Percentiles rank a stretch among this genome's conserved stretches.
Evolutionary conservation across 2,888 invertebrate genomes (phyloP).

Genomic region (Idaea dimidiata): DNA sequence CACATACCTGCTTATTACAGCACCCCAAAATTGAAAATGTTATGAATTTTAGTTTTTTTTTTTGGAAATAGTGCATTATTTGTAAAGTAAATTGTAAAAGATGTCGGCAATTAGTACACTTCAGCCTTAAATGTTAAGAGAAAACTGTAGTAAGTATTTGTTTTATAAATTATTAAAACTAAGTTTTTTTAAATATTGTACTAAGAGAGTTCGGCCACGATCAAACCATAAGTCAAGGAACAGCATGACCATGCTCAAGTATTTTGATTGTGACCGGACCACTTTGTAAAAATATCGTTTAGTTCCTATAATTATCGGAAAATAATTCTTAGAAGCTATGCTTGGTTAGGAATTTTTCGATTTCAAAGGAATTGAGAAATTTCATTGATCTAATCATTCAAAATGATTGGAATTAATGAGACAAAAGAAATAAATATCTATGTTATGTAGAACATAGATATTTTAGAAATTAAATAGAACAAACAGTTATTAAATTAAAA

Average conservation of each 20-base stretch:
- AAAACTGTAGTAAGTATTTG: conserved; percentile 19
- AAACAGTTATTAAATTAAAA: no score
- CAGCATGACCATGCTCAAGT: background rate
- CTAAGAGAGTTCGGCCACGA: background rate
- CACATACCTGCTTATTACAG: background rate
- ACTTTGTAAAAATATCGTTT: conserved; percentile 2
- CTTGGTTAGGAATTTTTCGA: background rate
- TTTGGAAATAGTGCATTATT: background rate
- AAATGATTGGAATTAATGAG: no score
- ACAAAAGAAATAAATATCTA: no score
- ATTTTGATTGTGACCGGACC: background rate
- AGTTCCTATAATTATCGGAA: background rate
- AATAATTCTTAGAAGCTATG: conserved; percentile 13
- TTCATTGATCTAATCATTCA: background rate
- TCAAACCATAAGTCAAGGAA: background rate
- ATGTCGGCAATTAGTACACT: conserved; percentile 17
- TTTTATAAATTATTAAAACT: conserved; percentile 39
- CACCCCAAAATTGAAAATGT: background rate
- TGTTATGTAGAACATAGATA: no score
- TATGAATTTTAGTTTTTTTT: background rate
- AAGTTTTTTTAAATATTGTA: conserved; percentile 9
- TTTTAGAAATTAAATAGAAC: no score
- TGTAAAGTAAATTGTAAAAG: conserved; percentile 17
- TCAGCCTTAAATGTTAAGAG: conserved; percentile 31
- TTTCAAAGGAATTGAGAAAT: background rate